Percentiles rank a stretch among this genome's conserved stretches.
phyloP scores from a whole-genome alignment of 1,140 invertebrate genomes.

The Physella acuta region DNA sequence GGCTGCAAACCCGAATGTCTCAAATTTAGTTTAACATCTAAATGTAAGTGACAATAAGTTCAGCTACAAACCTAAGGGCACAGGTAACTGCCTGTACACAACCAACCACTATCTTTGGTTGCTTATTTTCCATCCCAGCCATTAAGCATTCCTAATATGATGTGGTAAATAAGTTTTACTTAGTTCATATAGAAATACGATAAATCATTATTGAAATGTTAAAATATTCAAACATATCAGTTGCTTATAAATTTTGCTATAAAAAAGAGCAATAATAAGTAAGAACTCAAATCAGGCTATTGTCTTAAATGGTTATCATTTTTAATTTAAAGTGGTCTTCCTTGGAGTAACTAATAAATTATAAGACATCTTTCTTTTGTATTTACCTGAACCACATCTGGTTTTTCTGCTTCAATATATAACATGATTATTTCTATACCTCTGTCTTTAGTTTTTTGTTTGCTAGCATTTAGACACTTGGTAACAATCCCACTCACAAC shows the following conservation, averaged over 20 bases:
- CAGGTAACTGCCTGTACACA: conserved; percentile 77
- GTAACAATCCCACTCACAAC: conserved; percentile 85
- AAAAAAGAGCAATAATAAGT: neutral
- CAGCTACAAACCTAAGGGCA: conserved; percentile 67
- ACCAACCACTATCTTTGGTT: conserved; percentile 89
- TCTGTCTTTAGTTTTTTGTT: conserved; percentile 87
- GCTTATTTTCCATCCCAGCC: conserved; percentile 89
- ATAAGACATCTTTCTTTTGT: no score
- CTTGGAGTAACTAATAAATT: no score
- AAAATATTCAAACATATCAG: no score
- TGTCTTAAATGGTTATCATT: no score
- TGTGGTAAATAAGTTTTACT: neutral
- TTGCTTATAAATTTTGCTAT: neutral
- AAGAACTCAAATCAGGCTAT: neutral
- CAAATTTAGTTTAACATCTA: no score
- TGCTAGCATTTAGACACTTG: conserved; percentile 90
- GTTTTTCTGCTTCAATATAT: conserved; percentile 95
- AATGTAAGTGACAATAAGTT: no score
- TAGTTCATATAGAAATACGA: no score
- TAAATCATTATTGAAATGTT: no score
- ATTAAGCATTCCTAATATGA: conserved; percentile 81
- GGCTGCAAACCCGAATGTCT: no score
- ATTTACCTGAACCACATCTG: conserved; percentile 68
- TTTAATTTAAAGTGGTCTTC: no score
- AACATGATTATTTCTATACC: conserved; percentile 85